phyloP scores from a whole-genome alignment of 2,888 invertebrate genomes.

The Idaea aversata region DNA sequence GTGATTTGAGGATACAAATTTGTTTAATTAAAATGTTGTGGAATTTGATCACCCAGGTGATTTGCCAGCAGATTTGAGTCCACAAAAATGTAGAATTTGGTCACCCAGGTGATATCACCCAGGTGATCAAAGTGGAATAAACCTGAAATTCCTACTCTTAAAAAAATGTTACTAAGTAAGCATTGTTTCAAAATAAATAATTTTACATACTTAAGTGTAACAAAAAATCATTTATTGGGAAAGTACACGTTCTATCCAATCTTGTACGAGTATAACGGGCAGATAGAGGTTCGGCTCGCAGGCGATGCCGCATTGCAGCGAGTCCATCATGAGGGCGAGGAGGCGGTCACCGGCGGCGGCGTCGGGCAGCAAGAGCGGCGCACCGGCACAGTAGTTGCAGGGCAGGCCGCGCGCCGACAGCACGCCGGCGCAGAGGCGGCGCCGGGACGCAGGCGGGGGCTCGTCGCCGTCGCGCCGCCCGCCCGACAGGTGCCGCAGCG shows the following conservation, averaged over 20 bases:
- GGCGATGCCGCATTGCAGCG: conserved; percentile 47
- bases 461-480: conserved; percentile 22
- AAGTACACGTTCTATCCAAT: conserved; percentile 44
- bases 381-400: conserved; percentile 61
- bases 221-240: no score
- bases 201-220: no score
- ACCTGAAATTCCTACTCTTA: no score
- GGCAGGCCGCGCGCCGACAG: conserved; percentile 37
- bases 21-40: no score
- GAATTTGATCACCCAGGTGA: no score
- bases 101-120: no score
- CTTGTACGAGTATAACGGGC: conserved; percentile 41
- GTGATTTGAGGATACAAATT: no score
- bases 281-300: conserved; percentile 60
- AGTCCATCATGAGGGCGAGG: conserved; percentile 49
- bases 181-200: no score
- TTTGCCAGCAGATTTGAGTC: no score
- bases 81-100: no score
- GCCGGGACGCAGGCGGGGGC: conserved; percentile 16
- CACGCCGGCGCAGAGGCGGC: conserved; percentile 39
- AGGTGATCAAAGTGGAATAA: no score
- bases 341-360: conserved; percentile 21
- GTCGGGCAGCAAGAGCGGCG: conserved; percentile 49
- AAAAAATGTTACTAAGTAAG: no score
- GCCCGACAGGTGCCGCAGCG: conserved; percentile 41